Conservation (phyloP, 2,888 invertebrate species). For the Rapana venosa region DNA sequence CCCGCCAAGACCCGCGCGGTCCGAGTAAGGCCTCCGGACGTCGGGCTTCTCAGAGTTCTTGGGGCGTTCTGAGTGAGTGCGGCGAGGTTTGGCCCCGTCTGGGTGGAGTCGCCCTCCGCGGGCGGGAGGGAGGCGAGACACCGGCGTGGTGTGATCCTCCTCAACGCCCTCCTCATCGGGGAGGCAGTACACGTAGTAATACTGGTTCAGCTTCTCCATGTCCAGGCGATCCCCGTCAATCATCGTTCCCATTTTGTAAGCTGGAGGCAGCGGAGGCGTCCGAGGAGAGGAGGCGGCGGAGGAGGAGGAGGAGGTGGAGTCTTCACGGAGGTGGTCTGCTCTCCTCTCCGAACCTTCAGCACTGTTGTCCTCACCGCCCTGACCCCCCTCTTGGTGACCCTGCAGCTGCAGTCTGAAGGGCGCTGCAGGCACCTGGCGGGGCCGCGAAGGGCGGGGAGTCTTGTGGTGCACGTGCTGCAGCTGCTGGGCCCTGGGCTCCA, state of each 20-base stretch:
- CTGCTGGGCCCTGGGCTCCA: slow-evolving; percentile 45
- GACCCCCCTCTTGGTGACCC: background rate
- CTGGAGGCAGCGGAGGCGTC: slow-evolving; percentile 14
- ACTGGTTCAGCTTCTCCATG: slow-evolving; percentile 56
- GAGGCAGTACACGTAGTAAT: slow-evolving; percentile 63
- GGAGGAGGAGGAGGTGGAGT: background rate
- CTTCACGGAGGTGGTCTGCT: background rate
- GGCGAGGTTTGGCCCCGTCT: background rate
- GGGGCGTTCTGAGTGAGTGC: slow-evolving; percentile 6
- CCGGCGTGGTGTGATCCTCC: slow-evolving; percentile 23
- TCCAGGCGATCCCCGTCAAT: slow-evolving; percentile 42
- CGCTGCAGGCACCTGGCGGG: slow-evolving; percentile 4
- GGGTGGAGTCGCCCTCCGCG: background rate
- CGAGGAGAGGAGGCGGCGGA: background rate
- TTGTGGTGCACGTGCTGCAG: slow-evolving; percentile 36
- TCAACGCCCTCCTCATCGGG: slow-evolving; percentile 50
- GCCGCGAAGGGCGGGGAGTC: background rate
- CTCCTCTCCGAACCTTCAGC: background rate
- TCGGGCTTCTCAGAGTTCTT: background rate
- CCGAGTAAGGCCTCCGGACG: slow-evolving; percentile 35
- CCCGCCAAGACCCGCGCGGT: slow-evolving; percentile 45
- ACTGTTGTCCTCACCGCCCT: background rate
- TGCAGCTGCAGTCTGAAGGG: slow-evolving; percentile 35
- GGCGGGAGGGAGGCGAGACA: background rate
- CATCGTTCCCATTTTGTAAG: slow-evolving; percentile 45